Base-by-base conservation (phyloP, 2,797 vertebrate species). In the Staurois parvus region DNA sequence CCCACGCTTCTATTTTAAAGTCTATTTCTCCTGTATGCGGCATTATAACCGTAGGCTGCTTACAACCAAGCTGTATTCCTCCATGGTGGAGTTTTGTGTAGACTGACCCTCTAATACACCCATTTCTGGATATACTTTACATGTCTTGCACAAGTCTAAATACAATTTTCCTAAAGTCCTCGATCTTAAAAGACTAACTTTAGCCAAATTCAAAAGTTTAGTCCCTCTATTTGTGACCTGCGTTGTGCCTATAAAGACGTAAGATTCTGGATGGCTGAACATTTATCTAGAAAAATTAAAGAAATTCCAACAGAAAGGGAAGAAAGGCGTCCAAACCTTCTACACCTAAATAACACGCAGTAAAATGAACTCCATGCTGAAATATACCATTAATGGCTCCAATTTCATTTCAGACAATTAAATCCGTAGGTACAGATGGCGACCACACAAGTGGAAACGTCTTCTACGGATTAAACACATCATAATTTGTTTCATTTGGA, bases 401-500 rank as follows among this genome's bases (percentile, higher is more conserved):
- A 29, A 26, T 77, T 77, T 28, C 56, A 37, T 62, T 40, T 64
- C n/a, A 17, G 13, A 34, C 21, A 26, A 21, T 24, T 7, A 28
- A 59, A 59, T 15, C n/a, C 24, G 48, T 13, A 24, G 32, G 34
- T 2, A 40, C 76, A 68, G 62, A 30, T 67, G 76, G 62, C 8
- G 62, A 15, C 76, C 76, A 78, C 76, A 78, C 62, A 17, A 40
- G 34, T 2, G 1, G 62, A 78, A 29, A 24, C 19, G 4, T 59
- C 21, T n/a, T 24, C 52, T n/a, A 5, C 40, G 42, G 28, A 79
- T 79, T 67, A 67, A 42, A 66, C 62, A 78, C 76, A 29, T 68
- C 40, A 68, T 79, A 37, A 79, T 79, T 79, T 79, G 59, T 68
- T 79, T 79, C 2, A 67, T 79, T 79, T 79, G 62, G 62, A 67